Base-by-base conservation (phyloP, 2,888 invertebrate genomes). In the Cheilosia pagana region DNA sequence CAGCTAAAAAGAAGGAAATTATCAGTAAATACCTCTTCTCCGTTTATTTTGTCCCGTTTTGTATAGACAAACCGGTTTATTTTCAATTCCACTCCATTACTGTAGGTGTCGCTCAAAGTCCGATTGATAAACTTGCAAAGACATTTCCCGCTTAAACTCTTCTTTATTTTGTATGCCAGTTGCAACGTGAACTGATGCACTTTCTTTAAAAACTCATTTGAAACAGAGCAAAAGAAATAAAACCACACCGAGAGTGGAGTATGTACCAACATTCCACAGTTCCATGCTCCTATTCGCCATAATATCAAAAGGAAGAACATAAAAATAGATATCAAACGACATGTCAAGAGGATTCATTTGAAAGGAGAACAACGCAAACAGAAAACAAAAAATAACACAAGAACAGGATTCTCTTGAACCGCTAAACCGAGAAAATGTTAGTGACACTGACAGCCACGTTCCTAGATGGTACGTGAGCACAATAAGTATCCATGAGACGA, bases 301-400 rank as follows among this genome's bases (percentile, higher is more conserved):
- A 23, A 23, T 28, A 25, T 23, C 21, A 39, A 50, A 65, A 16
- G 35, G 23, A 35, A 16, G 2, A 39, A 53, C 8, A 43, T 21
- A 31, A 8, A 35, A 70, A 50, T 16, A 71, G 16, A 50, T 39
- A 25, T 39, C 19, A 71, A 71, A 48, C 39, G 48, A 59, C 19
- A 59, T 35, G 70, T 70, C 70, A 57, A 35, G 31, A 43, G 35
- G 23, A 70, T 41, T 25, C 59, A 71, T 71, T 57, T 25, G 14
- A 60, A 50, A 35, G 41, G 19, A 39, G 25, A 25, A 39, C 14
- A 28, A 12, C 16, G 45, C 28, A 48, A 48, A 60, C 25, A 21
- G 23, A 14, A 4, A 25, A 39, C 35, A 43, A 23, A 1, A 48
- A 8, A 25, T 25, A 8, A 25, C 5, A 41, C 43, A 25, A 50